Percentiles rank a stretch among this genome's conserved stretches.
These are phyloP conservation scores for Resseliella maxima DNA, from an alignment of 2,888 invertebrate genomes.

Conservation along the genomic window DNA sequence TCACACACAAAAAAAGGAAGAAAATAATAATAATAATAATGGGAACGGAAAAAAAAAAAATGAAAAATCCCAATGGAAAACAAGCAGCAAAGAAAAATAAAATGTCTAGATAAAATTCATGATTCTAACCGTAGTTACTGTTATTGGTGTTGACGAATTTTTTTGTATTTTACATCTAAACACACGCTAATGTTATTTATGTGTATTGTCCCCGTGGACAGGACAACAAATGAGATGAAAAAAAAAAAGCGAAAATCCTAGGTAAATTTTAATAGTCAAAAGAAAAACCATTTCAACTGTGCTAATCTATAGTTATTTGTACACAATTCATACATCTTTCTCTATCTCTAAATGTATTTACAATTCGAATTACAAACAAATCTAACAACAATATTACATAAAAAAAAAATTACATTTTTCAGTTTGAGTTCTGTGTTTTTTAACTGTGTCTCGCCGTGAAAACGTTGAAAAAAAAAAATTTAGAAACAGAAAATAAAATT, in stretches of 20 bases:
- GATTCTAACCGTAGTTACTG: slow-evolving; percentile 18
- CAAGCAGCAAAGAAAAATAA: neutral
- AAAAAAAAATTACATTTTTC: neutral
- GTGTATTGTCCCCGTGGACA: neutral
- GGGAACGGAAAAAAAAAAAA: too few species aligned
- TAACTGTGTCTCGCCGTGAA: neutral
- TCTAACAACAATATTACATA: neutral
- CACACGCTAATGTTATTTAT: slow-evolving; percentile 27
- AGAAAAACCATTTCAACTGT: neutral
- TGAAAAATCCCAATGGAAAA: neutral
- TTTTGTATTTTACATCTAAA: slow-evolving; percentile 34
- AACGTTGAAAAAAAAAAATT: neutral
- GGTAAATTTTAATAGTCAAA: neutral
- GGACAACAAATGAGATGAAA: neutral
- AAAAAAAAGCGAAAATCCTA: neutral
- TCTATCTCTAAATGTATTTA: slow-evolving; percentile 35
- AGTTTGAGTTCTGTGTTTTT: slow-evolving; percentile 12
- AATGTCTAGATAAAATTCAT: neutral
- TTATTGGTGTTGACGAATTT: slow-evolving; percentile 29
- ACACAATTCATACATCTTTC: neutral
- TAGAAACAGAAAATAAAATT: too few species aligned
- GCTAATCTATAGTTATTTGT: neutral
- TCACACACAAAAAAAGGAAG: too few species aligned
- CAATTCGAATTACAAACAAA: neutral
- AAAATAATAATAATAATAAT: too few species aligned